These are phyloP conservation scores for Actinia tenebrosa DNA, from an alignment of 64 coral and sea anemone species.

Conservation along the genomic window DNA sequence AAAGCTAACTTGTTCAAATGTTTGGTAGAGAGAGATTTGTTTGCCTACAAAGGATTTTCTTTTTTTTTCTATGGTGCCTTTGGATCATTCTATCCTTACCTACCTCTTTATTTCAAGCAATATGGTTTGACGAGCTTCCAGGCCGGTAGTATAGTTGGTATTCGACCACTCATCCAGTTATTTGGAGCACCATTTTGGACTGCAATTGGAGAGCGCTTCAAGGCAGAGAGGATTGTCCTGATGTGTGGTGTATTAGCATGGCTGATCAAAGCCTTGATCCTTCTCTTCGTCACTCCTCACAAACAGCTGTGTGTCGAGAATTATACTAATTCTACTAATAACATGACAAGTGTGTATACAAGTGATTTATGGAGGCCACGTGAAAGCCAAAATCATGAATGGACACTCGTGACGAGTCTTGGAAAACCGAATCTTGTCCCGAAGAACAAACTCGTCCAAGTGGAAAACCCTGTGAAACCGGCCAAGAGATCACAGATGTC, in stretches of 20 bases:
- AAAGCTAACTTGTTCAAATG: background rate
- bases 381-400: background rate
- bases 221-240: constrained; percentile 56
- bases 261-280: constrained; percentile 58
- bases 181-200: constrained; percentile 73
- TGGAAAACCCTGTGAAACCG: background rate
- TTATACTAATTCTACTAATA: constrained; percentile 36
- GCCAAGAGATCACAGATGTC: background rate
- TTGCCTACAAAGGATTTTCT: constrained; percentile 72
- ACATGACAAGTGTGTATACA: constrained; percentile 40
- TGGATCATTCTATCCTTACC: no score
- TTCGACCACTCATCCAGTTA: constrained; percentile 65
- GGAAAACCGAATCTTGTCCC: background rate
- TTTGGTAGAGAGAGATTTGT: constrained; percentile 52
- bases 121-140: constrained; percentile 43
- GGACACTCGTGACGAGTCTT: background rate
- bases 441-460: background rate
- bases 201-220: constrained; percentile 58
- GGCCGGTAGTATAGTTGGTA: constrained; percentile 48
- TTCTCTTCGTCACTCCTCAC: constrained; percentile 45
- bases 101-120: constrained; percentile 69
- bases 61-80: constrained; percentile 54
- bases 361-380: constrained; percentile 39
- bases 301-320: constrained; percentile 57
- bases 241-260: constrained; percentile 55